Evolutionary conservation across 2,113 vertebrate genomes (phyloP).

Genomic region (Mixornis gularis): DNA sequence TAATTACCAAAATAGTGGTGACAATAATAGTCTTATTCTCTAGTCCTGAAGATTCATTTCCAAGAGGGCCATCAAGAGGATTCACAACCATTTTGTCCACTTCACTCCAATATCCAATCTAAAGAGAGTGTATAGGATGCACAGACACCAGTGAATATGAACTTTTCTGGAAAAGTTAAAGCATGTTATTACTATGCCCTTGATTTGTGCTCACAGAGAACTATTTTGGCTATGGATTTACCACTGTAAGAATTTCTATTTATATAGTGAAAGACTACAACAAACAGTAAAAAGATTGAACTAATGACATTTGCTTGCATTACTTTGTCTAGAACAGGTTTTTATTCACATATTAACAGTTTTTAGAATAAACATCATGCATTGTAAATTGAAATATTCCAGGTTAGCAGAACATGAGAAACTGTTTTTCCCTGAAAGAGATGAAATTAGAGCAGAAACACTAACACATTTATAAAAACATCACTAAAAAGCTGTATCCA

Average conservation of each 20-base stretch:
- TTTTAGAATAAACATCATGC: not conserved
- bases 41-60: constrained; percentile 90
- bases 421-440: not conserved
- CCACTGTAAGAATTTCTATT: not conserved
- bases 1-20: constrained; percentile 96
- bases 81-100: constrained; percentile 97
- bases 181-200: not conserved
- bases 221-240: not conserved
- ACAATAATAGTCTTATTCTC: constrained; percentile 98
- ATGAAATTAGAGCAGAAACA: not conserved
- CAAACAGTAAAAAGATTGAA: not conserved
- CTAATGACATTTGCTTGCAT: not conserved
- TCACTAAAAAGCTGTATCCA: not conserved
- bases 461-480: not conserved
- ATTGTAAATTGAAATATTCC: not conserved
- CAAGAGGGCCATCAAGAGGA: constrained; percentile 84
- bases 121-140: constrained; percentile 57
- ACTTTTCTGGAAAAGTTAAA: not conserved
- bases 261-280: not conserved
- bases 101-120: constrained; percentile 99
- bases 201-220: not conserved
- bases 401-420: not conserved
- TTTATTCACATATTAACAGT: not conserved
- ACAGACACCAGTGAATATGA: constrained; percentile 13
- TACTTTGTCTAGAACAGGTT: not conserved